Base-by-base conservation (phyloP, 1,140 invertebrate genomes). In the Anoplophora glabripennis region DNA sequence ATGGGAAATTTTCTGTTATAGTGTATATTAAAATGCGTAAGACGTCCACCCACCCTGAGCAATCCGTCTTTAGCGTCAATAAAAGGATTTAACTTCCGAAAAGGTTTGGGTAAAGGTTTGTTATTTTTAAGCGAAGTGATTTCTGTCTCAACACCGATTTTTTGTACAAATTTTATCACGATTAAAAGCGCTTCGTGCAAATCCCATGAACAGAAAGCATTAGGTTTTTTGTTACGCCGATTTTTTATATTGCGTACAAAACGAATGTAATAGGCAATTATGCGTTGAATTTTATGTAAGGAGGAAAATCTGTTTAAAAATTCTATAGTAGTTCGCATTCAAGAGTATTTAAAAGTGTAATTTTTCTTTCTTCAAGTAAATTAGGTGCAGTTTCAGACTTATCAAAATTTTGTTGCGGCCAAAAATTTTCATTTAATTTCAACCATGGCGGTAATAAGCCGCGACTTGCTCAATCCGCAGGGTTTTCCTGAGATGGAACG, bases 1-100 rank as follows among this genome's bases (percentile, higher is more conserved):
- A 49, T 38, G 15, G 46, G 55, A 35, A 51, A 34, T 41, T 57
- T 57, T 37, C 17, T 18, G 10, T 17, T 7, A 15, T 48, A 34
- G 28, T 12, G n/a, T 12, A 53, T 2, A n/a, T 28, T 18, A 9
- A 36, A 14, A 28, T 40, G 18, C 10, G 12, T 44, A 28, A 73
- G 40, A 33, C 70, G 60, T 7, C 67, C 69, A 17, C 66, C 65
- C 5, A 73, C 70, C 37, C 67, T 57, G 21, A 73, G 17, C 18
- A 71, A n/a, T 62, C 64, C 36, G 61, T 14, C n/a, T 53, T 42
- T 45, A 70, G 64, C 7, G n/a, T n/a, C n/a, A n/a, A n/a, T n/a
- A n/a, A n/a, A n/a, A n/a, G n/a, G n/a, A n/a, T n/a, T n/a, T n/a
- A n/a, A n/a, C n/a, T n/a, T n/a, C n/a, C n/a, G n/a, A n/a, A n/a